Conservation (phyloP, 2,797 vertebrate species). For the Macropus fuliginosus region DNA sequence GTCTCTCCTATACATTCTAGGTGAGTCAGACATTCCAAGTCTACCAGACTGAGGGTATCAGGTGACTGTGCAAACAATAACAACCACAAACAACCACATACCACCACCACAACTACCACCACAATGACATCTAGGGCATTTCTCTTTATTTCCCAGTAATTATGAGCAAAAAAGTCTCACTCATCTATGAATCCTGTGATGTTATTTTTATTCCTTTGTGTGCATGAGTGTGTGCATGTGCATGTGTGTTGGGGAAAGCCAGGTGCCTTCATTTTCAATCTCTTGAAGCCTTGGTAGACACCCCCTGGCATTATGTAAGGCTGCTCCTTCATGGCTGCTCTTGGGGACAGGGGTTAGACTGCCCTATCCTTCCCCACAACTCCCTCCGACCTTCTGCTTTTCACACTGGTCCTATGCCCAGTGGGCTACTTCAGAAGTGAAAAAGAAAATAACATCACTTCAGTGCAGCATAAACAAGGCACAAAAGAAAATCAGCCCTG, state of each 20-base stretch:
- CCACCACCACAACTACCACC: neutral
- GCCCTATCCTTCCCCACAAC: neutral
- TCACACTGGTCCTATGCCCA: neutral
- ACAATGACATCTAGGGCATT: neutral
- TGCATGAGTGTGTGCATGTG: neutral
- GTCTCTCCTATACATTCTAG: neutral
- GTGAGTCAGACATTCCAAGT: neutral
- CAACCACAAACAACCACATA: neutral
- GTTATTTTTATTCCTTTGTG: neutral
- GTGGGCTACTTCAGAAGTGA: slow-evolving; percentile 25
- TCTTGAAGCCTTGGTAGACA: no score
- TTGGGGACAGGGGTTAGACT: neutral
- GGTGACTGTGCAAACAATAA: neutral
- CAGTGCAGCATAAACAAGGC: slow-evolving; percentile 23
- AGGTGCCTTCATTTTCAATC: neutral
- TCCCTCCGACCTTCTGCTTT: neutral
- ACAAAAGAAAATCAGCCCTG: slow-evolving; percentile 35
- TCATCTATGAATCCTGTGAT: neutral
- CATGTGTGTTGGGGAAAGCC: neutral
- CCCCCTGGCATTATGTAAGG: neutral
- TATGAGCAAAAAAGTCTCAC: neutral
- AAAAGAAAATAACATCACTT: slow-evolving; percentile 29
- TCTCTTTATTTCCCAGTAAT: neutral
- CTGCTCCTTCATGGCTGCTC: neutral
- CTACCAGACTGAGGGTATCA: neutral